Evolutionary conservation across 2,113 vertebrate species (phyloP).

Genomic region (Dipodomys ordii): DNA sequence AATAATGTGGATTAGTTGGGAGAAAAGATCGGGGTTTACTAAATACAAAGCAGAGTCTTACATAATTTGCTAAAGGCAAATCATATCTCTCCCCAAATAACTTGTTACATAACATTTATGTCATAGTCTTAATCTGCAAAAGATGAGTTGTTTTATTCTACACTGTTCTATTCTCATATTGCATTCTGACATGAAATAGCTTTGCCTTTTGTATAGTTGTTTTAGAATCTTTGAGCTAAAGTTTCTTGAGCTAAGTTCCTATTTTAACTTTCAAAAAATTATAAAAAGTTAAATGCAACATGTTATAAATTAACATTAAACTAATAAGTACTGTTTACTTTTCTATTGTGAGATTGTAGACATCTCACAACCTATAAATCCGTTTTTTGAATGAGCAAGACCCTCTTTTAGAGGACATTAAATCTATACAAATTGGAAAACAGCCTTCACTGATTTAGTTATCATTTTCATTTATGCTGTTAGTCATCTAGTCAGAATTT

Average conservation of each 20-base stretch:
- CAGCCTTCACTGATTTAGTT: background rate
- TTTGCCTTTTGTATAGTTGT: background rate
- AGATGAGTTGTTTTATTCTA: slow-evolving; percentile 11
- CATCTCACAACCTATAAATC: background rate
- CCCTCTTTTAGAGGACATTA: slow-evolving; percentile 26
- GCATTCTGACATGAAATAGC: background rate
- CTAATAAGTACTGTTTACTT: slow-evolving; percentile 29
- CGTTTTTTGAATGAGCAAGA: background rate
- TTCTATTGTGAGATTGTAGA: slow-evolving; percentile 27
- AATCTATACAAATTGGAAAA: slow-evolving; percentile 42
- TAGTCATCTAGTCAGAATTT: background rate
- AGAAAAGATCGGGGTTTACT: background rate
- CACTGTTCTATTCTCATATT: slow-evolving; percentile 26
- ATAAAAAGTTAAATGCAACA: slow-evolving; percentile 36
- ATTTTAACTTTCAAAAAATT: background rate
- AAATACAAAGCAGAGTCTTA: background rate
- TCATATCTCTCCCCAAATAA: background rate
- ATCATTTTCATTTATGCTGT: slow-evolving; percentile 1
- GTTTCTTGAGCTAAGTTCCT: background rate
- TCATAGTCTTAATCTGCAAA: slow-evolving; percentile 14
- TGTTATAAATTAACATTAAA: slow-evolving; percentile 44
- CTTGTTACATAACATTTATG: background rate
- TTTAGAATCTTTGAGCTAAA: slow-evolving; percentile 42
- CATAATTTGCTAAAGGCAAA: slow-evolving; percentile 3
- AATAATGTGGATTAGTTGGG: background rate